Percentiles rank a stretch among this genome's conserved stretches.
These are phyloP conservation scores for Lophius americanus DNA, from an alignment of 2,797 vertebrate genomes.

Conservation along the genomic window DNA sequence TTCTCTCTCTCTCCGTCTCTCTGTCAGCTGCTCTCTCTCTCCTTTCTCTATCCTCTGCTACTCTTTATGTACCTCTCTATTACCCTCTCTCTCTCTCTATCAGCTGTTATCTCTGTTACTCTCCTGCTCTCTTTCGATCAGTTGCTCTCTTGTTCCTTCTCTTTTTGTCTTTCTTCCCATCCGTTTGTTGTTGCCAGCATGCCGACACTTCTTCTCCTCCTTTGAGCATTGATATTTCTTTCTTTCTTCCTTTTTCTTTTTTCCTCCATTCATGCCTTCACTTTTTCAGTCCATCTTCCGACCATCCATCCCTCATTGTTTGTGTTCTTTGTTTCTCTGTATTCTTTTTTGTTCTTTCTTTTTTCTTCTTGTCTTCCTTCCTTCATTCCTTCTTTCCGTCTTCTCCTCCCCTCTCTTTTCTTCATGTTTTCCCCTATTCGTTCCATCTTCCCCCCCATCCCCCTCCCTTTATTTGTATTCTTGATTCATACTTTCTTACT, in stretches of 20 bases:
- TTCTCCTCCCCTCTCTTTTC: too few relatives aligned
- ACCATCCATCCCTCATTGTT: too few relatives aligned
- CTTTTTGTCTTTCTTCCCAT: background rate
- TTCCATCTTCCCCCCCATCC: background rate
- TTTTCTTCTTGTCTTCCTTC: slow-evolving; percentile 3
- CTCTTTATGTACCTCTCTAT: slow-evolving; percentile 9
- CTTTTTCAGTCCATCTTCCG: too few relatives aligned
- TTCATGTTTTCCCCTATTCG: background rate
- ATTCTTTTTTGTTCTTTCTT: background rate
- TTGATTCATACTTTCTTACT: background rate
- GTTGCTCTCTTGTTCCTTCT: slow-evolving; percentile 17
- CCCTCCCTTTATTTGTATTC: background rate
- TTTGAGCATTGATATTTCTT: background rate
- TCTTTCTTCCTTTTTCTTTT: background rate
- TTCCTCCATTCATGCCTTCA: background rate
- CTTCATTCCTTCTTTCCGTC: background rate
- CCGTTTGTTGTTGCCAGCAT: slow-evolving; percentile 14
- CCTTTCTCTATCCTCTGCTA: slow-evolving; percentile 33
- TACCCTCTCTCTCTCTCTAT: slow-evolving; percentile 14
- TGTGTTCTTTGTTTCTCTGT: background rate
- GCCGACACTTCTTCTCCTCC: background rate
- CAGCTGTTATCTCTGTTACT: slow-evolving; percentile 69
- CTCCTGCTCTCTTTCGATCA: slow-evolving; percentile 26
- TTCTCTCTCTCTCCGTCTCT: slow-evolving; percentile 21
- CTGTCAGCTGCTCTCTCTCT: slow-evolving; percentile 68